Percentiles rank a stretch among this genome's conserved stretches.
Evolutionary conservation across 1,140 invertebrate species (phyloP).

Genomic region (Marisa cornuarietis): DNA sequence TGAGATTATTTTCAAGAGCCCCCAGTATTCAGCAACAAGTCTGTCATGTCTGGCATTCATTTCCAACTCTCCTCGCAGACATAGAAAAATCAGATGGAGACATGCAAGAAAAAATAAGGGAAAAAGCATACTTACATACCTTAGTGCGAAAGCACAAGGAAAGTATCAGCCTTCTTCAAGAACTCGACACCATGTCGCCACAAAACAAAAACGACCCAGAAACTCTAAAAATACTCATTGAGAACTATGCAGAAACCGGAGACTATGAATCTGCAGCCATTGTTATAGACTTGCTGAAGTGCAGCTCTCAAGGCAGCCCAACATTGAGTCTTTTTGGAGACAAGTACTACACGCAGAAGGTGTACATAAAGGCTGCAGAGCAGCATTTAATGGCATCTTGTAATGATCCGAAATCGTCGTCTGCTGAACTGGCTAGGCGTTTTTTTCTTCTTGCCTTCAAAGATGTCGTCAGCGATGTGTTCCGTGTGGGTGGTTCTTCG

Average conservation of each 20-base stretch:
- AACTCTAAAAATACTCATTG: slow-evolving; percentile 8
- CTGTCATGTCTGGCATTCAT: background rate
- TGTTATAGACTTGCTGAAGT: slow-evolving; percentile 3
- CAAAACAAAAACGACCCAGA: slow-evolving; percentile 6
- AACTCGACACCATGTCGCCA: background rate
- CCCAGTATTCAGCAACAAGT: slow-evolving; percentile 1
- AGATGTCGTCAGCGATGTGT: background rate
- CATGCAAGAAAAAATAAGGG: background rate
- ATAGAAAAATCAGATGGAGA: background rate
- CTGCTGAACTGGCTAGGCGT: background rate
- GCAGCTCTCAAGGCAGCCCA: background rate
- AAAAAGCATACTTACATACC: background rate
- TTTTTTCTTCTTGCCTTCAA: slow-evolving; percentile 2
- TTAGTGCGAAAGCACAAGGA: slow-evolving; percentile 7
- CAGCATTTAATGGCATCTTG: background rate
- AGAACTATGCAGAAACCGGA: background rate
- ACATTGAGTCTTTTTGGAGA: slow-evolving; percentile 8
- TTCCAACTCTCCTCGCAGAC: background rate
- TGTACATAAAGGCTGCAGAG: background rate
- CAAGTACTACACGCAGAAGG: slow-evolving; percentile 7
- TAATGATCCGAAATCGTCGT: too few relatives aligned
- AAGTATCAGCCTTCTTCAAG: slow-evolving; percentile 5
- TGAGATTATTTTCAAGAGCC: slow-evolving; percentile 1
- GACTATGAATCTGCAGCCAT: background rate
- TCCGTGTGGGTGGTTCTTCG: background rate